A percentile compares a stretch with the other conserved stretches of the same genome.
These are phyloP conservation scores for Halocynthia aurantium DNA, from an alignment of 23 tunicate genomes.

Conservation along the genomic window DNA sequence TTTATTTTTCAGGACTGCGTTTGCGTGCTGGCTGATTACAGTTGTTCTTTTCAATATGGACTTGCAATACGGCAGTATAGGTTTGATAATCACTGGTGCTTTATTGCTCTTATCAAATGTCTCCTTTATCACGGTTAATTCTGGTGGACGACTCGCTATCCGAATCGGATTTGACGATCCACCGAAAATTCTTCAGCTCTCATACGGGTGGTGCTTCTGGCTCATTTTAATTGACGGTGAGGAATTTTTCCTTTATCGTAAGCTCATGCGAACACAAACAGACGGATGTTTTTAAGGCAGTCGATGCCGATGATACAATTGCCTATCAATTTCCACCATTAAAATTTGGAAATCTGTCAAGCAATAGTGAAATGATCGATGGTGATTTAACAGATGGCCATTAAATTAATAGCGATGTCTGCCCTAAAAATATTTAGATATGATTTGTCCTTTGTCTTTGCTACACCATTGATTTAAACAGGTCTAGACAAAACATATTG, in stretches of 20 bases:
- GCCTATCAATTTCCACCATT: not conserved
- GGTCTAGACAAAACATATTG: no score
- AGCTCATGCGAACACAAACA: not conserved
- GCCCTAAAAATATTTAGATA: no score
- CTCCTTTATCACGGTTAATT: constrained; percentile 38
- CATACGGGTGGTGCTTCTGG: constrained; percentile 90
- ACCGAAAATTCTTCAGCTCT: constrained; percentile 22
- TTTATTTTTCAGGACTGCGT: constrained; percentile 57
- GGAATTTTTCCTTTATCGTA: not conserved
- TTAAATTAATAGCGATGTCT: no score
- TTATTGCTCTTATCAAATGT: constrained; percentile 56
- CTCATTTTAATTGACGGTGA: constrained; percentile 61
- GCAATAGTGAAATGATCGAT: not conserved
- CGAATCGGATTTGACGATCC: constrained; percentile 54
- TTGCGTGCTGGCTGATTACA: constrained; percentile 65
- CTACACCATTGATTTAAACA: no score
- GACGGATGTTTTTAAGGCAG: not conserved
- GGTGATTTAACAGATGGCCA: no score
- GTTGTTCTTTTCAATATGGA: constrained; percentile 55
- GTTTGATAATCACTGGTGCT: constrained; percentile 52
- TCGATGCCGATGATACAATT: not conserved
- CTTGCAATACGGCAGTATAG: constrained; percentile 57
- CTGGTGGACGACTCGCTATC: constrained; percentile 36
- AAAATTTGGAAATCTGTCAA: no score
- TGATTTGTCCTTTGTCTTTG: no score